Conservation (phyloP, 1,140 invertebrate genomes). For the Theocolax elegans region DNA sequence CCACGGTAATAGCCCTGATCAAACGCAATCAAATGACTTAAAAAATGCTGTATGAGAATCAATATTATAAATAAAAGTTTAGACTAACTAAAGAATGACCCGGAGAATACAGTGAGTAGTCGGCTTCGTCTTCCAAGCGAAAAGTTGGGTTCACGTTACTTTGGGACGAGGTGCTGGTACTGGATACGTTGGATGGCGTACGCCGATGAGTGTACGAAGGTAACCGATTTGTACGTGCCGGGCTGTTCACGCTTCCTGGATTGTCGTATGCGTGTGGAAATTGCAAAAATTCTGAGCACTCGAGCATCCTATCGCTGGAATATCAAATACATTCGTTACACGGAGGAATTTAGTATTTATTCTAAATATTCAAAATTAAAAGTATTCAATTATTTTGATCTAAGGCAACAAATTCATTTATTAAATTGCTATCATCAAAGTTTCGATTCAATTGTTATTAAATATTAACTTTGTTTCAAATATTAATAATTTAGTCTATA, state of each 20-base stretch:
- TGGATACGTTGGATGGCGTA: conserved; percentile 80
- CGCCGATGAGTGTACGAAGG: conserved; percentile 71
- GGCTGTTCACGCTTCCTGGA: conserved; percentile 68
- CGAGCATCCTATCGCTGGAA: conserved; percentile 62
- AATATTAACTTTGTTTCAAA: too few species aligned
- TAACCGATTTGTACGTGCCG: conserved; percentile 65
- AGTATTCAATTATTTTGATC: neutral
- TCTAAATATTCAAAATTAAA: too few species aligned
- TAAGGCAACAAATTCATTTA: too few species aligned
- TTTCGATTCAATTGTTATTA: too few species aligned
- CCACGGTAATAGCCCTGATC: conserved; percentile 50
- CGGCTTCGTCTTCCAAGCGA: conserved; percentile 74
- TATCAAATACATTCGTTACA: too few species aligned
- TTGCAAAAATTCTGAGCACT: conserved; percentile 61
- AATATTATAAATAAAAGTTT: too few species aligned
- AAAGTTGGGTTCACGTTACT: conserved; percentile 72
- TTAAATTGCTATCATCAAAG: too few species aligned
- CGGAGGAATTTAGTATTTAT: too few species aligned
- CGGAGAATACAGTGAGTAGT: conserved; percentile 62
- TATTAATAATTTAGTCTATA: too few species aligned
- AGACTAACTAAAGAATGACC: conserved; percentile 43
- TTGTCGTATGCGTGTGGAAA: conserved; percentile 73
- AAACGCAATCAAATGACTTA: too few species aligned
- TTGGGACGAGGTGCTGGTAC: conserved; percentile 70
- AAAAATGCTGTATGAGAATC: too few species aligned